Base-by-base conservation (phyloP, 2,797 vertebrate species). In the Acomys russatus region DNA sequence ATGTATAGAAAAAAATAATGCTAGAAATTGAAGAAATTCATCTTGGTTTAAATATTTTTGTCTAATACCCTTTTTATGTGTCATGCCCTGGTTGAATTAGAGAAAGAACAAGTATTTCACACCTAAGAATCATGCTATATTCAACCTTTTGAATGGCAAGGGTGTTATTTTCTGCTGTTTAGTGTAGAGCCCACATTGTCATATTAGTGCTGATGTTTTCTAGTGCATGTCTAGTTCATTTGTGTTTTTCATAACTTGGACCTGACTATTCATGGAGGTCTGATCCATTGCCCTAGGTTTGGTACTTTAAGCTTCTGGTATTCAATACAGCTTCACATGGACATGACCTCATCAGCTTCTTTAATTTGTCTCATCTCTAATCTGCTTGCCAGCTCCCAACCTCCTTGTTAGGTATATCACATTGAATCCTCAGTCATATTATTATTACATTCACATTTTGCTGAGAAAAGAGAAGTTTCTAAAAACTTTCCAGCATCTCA, bases 391-490 rank as follows among this genome's bases (percentile, higher is more conserved):
- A 73, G 12, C 6, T 61, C 28, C 49, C 63, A 80, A 63, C 44
- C 44, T 44, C 4, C 17, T 86, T 54, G 0, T 28, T 64, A 51
- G 25, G 38, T 83, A 38, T 10, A 3, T 91, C 59, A 66, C 30
- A 33, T 44, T 61, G 30, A 80, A 51, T 94, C 28, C 23, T 49
- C 8, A 49, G 49, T 44, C 64, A 83, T 14, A 51, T 59, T 15
- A 9, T 86, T n/a, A 30, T 30, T 66, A 25, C 2, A 49, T 71
- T 91, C 4, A 30, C 11, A 30, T 54, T 95, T 84, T n/a, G 44
- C 9, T 38, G 56, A 90, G 51, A 74, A 70, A 95, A 90, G 1
- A 93, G 49, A 93, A 85, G 35, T 86, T 83, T 78, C 59, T n/a
- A 56, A 44, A 14, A 71, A 22, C 61, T 54, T 91, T 64, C 23